Base-by-base conservation (phyloP, 1,140 invertebrate species). In the Polypedilum vanderplanki region DNA sequence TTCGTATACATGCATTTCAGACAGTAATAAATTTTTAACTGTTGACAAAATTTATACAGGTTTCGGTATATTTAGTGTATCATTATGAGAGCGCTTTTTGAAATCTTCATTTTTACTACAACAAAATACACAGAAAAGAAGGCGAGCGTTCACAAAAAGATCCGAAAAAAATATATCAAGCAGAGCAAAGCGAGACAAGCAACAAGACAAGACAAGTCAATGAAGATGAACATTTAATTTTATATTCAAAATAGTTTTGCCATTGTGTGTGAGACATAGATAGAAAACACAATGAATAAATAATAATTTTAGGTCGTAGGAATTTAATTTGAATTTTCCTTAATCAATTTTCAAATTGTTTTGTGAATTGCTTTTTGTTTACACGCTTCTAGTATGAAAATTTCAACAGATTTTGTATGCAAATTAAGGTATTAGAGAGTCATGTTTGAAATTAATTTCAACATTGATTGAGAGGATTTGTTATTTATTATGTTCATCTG, bases 11-110 rank as follows among this genome's bases (percentile, higher is more conserved):
- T 57, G 46, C 24, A 57, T n/a, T 57, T 57, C 46, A 57, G 46
- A 57, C 46, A n/a, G 46, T 57, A 57, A 57, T 57, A 57, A 57
- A 57, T 57, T 57, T 57, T 57, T 57, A 57, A 57, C 46, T 57
- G 46, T 57, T 57, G 46, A 57, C 46, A 57, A 57, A 57, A 57
- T 57, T 57, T 57, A 57, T 57, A 57, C 46, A 57, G 46, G 46
- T 57, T n/a, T 12, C 46, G 12, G 46, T 57, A 15, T 12, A 57
- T 57, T n/a, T 57, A 57, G 46, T 33, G 46, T 57, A 57, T 57
- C 12, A n/a, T 57, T 57, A 57, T 57, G 46, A 57, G n/a, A 57
- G 12, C 46, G 46, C 46, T n/a, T 57, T 57, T 57, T 57, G 46
- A 57, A 57, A 57, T 57, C 46, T 57, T 57, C 46, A 57, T 57